Conservation (phyloP, 1,140 invertebrate genomes). For the Atta colombica region DNA sequence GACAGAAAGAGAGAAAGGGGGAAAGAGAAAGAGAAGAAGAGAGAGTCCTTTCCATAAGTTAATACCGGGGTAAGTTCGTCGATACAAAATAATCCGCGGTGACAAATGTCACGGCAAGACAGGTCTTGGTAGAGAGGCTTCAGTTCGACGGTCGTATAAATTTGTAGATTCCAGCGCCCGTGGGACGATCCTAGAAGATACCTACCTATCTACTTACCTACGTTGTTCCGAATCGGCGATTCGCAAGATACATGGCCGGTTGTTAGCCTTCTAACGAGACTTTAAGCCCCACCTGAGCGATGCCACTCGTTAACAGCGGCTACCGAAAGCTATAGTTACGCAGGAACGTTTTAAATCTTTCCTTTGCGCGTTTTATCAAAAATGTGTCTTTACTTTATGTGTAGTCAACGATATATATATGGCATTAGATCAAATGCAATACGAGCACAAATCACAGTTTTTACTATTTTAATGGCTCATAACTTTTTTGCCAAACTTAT, state of each 20-base stretch:
- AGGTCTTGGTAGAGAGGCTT: conserved; percentile 6
- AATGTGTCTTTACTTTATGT: neutral
- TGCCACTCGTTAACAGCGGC: conserved; percentile 78
- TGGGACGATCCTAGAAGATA: conserved; percentile 45
- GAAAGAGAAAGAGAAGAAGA: conserved; percentile 9
- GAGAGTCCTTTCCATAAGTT: conserved; percentile 37
- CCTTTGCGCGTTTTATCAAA: conserved; percentile 11
- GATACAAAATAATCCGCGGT: conserved; percentile 59
- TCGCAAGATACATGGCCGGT: conserved; percentile 76
- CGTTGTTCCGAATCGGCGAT: conserved; percentile 68
- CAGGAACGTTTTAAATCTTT: conserved; percentile 24
- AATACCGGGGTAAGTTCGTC: conserved; percentile 40
- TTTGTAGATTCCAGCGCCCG: conserved; percentile 65
- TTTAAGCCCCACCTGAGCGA: conserved; percentile 77
- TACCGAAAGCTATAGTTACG: conserved; percentile 51
- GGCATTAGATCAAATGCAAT: neutral
- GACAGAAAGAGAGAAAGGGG: conserved; percentile 3
- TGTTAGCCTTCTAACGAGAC: conserved; percentile 80
- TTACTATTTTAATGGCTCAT: neutral
- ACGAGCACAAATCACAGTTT: neutral
- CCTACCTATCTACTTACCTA: conserved; percentile 16
- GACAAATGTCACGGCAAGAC: conserved; percentile 51
- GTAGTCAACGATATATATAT: too few species aligned
- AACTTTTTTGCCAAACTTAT: neutral
- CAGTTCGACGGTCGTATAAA: conserved; percentile 72